Conservation (phyloP, 2,113 vertebrate species). For the Platysteira castanea region DNA sequence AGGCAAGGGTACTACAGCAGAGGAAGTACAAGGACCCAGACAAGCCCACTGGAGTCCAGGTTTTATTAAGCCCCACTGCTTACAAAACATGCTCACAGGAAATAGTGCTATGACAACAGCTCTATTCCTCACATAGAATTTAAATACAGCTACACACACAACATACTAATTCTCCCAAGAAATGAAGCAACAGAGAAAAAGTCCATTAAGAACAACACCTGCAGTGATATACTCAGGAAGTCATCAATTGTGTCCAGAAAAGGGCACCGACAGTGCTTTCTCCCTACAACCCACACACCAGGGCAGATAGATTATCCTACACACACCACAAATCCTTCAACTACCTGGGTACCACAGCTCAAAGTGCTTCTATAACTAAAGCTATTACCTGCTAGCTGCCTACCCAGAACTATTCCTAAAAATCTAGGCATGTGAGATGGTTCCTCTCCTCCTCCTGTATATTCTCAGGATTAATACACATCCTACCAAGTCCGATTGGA, state of each 20-base stretch:
- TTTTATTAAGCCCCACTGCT: neutral
- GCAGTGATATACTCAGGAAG: neutral
- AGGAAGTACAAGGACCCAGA: neutral
- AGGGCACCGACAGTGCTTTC: neutral
- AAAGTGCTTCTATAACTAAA: neutral
- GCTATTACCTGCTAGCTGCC: neutral
- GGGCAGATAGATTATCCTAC: neutral
- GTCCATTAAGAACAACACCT: neutral
- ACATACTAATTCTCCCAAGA: neutral
- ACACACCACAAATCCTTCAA: neutral
- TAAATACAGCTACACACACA: neutral
- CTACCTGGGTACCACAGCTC: neutral
- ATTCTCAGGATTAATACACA: neutral
- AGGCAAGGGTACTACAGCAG: neutral
- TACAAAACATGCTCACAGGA: neutral
- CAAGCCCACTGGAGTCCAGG: neutral
- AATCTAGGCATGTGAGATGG: fast-evolving
- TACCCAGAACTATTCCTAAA: neutral
- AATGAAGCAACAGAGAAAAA: neutral
- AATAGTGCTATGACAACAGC: neutral
- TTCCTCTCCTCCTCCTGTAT: neutral
- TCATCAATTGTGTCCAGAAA: neutral
- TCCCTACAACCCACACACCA: neutral
- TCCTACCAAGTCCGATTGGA: neutral
- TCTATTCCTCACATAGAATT: neutral